Evolutionary conservation across 2,113 vertebrate species (phyloP).

Genomic region (Ursus arctos): DNA sequence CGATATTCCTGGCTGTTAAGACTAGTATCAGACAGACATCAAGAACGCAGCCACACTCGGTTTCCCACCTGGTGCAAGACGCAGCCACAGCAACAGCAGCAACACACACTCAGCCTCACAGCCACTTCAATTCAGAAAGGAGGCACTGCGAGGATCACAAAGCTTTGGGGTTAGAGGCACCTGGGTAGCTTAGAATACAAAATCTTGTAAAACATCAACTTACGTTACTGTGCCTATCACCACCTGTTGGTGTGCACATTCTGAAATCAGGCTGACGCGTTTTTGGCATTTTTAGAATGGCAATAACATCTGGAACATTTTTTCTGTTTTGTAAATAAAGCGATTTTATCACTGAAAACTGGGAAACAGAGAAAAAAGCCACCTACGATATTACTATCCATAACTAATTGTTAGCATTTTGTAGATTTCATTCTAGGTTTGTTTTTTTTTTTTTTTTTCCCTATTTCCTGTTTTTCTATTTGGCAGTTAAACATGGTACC

Average conservation of each 20-base stretch:
- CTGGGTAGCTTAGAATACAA: background rate
- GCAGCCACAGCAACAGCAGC: background rate
- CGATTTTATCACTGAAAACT: background rate
- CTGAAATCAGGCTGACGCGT: background rate
- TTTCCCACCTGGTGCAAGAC: background rate
- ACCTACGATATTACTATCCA: background rate
- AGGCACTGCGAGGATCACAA: background rate
- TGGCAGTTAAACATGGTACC: background rate
- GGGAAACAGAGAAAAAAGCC: background rate
- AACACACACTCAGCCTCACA: background rate
- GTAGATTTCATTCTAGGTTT: background rate
- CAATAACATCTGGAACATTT: background rate
- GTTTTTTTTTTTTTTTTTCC: background rate
- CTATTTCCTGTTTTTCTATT: background rate
- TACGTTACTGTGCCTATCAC: background rate
- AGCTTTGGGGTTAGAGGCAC: background rate
- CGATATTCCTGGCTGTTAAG: slow-evolving; percentile 54
- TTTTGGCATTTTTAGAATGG: background rate
- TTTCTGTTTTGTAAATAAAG: slow-evolving; percentile 49
- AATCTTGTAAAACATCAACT: background rate
- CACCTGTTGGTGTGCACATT: background rate
- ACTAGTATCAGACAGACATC: slow-evolving; percentile 33
- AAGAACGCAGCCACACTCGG: slow-evolving; percentile 41
- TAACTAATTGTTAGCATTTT: slow-evolving; percentile 32
- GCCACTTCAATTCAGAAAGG: background rate